Evolutionary conservation across 2,113 vertebrate species (phyloP).

Genomic region (Canis aureus): DNA sequence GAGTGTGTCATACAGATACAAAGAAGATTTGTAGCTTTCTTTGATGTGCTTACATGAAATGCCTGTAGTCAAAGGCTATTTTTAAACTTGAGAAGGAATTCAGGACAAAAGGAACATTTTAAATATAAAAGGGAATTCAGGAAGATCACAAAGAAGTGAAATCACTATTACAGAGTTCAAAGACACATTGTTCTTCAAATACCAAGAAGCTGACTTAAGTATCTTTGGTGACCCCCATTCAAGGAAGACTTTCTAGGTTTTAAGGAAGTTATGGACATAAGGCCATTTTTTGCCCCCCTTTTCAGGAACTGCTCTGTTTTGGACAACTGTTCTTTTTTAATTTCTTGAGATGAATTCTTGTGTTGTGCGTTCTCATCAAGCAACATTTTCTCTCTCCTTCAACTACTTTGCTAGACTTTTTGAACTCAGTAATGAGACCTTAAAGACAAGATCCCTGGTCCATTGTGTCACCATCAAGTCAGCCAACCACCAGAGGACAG

Average conservation of each 20-base stretch:
- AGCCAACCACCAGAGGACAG: neutral
- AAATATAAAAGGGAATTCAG: slow-evolving; percentile 80
- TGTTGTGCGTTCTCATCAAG: neutral
- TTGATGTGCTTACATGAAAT: slow-evolving; percentile 80
- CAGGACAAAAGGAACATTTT: slow-evolving; percentile 83
- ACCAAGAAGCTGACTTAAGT: slow-evolving; percentile 76
- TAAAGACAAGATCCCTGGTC: slow-evolving; percentile 7
- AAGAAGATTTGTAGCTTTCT: slow-evolving; percentile 79
- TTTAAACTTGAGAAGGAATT: slow-evolving; percentile 82
- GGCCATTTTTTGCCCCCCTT: slow-evolving; percentile 37
- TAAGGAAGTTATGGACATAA: slow-evolving; percentile 37
- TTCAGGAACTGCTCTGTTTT: slow-evolving; percentile 66
- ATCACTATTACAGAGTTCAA: slow-evolving; percentile 82
- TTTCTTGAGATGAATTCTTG: slow-evolving; percentile 60
- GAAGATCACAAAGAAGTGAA: slow-evolving; percentile 82
- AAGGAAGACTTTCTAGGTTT: slow-evolving; percentile 54
- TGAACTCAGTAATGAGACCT: slow-evolving; percentile 46
- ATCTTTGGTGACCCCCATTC: slow-evolving; percentile 62
- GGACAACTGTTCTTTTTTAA: slow-evolving; percentile 55
- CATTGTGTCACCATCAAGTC: neutral
- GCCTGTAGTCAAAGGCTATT: slow-evolving; percentile 80
- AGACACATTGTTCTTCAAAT: slow-evolving; percentile 83
- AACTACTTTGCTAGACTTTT: neutral
- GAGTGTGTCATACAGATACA: slow-evolving; percentile 68
- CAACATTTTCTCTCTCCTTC: neutral